These are phyloP conservation scores for Lagocephalus sceleratus DNA, from an alignment of 2,797 vertebrate genomes.

Conservation along the genomic window DNA sequence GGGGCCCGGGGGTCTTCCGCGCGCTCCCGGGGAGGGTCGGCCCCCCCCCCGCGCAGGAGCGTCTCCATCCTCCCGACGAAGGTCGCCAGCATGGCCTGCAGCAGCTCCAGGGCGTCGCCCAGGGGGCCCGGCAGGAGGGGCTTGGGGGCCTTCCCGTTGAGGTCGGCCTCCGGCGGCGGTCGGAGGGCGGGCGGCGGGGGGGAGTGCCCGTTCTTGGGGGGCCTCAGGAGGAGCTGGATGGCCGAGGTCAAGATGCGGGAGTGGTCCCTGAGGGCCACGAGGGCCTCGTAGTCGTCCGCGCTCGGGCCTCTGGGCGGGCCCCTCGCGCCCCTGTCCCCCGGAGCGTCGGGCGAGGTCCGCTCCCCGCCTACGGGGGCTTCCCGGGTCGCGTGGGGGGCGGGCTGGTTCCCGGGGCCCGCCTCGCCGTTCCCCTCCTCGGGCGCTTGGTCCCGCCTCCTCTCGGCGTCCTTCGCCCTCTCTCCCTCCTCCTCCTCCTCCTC, in stretches of 20 bases:
- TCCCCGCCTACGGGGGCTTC: constrained; percentile 71
- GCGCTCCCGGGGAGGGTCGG: constrained; percentile 26
- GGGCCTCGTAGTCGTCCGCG: constrained; percentile 76
- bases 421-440: constrained; percentile 75
- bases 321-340: constrained; percentile 28
- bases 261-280: constrained; percentile 86
- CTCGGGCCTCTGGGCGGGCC: constrained; percentile 7
- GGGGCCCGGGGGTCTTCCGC: constrained; percentile 36
- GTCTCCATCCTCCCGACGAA: constrained; percentile 81
- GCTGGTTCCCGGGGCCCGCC: constrained; percentile 74
- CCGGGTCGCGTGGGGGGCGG: constrained; percentile 65
- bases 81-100: constrained; percentile 84
- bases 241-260: constrained; percentile 83
- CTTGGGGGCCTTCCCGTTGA: constrained; percentile 46
- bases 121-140: constrained; percentile 75
- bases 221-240: constrained; percentile 81
- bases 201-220: constrained; percentile 78
- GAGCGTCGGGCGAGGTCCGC: constrained; percentile 46
- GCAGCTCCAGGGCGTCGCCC: constrained; percentile 80
- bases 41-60: constrained; percentile 49
- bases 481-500: constrained; percentile 73
- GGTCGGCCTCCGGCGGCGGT: constrained; percentile 33
- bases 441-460: constrained; percentile 75
- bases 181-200: constrained; percentile 52
- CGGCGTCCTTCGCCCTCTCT: constrained; percentile 53